Percentiles rank a stretch among this genome's conserved stretches.
phyloP scores from a whole-genome alignment of 2,113 vertebrate genomes.

The Ceyx cyanopectus region DNA sequence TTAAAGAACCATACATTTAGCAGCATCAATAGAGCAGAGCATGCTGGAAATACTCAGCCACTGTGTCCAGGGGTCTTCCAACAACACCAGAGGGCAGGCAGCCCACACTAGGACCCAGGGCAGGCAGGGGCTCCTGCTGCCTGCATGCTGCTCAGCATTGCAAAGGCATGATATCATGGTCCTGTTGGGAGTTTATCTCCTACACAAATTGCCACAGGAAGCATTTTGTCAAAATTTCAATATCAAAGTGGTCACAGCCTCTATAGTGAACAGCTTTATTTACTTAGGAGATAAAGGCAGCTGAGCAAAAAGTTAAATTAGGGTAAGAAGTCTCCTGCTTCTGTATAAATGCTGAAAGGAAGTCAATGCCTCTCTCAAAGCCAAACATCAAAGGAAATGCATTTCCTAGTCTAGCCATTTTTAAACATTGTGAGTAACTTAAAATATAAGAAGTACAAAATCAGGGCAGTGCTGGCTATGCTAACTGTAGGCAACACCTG shows the following conservation, averaged over 20 bases:
- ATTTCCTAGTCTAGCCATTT: slow-evolving; percentile 14
- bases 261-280: slow-evolving; percentile 22
- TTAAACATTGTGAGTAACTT: neutral
- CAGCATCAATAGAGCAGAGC: neutral
- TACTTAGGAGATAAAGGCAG: slow-evolving; percentile 43
- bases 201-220: slow-evolving; percentile 47
- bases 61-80: neutral
- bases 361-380: neutral
- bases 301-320: slow-evolving; percentile 39
- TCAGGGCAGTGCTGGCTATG: neutral
- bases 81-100: slow-evolving; percentile 68
- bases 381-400: neutral
- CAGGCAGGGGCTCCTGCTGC: neutral
- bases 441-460: slow-evolving; percentile 8
- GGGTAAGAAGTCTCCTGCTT: slow-evolving; percentile 24
- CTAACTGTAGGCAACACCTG: neutral
- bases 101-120: neutral
- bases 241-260: neutral
- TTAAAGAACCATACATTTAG: neutral
- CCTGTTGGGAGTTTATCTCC: slow-evolving; percentile 21
- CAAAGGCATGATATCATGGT: neutral
- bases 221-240: slow-evolving; percentile 54
- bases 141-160: neutral
- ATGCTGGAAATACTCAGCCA: neutral
- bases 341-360: slow-evolving; percentile 29